phyloP scores from a whole-genome alignment of 2,113 vertebrate genomes.

The Centropristis striata region DNA sequence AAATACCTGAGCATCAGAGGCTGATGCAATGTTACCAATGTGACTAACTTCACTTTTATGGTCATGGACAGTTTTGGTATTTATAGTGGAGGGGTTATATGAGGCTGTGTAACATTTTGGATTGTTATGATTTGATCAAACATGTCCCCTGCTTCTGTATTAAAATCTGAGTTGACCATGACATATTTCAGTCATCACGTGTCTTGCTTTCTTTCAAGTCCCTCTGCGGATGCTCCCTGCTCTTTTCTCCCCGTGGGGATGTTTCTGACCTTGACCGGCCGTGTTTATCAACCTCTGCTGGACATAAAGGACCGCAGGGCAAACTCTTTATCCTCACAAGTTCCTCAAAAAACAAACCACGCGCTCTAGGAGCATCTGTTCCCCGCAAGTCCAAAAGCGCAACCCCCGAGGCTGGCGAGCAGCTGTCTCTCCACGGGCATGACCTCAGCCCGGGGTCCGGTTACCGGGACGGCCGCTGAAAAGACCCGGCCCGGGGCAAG shows the following conservation, averaged over 20 bases:
- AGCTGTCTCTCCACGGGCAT: slow-evolving; percentile 71
- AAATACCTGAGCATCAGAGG: slow-evolving; percentile 51
- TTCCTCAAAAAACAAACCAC: slow-evolving; percentile 74
- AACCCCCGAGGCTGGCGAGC: slow-evolving; percentile 32
- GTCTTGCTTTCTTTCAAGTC: slow-evolving; percentile 41
- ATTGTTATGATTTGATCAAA: not conserved
- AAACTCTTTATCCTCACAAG: slow-evolving; percentile 74
- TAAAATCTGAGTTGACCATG: too few relatives aligned
- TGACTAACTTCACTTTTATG: not conserved
- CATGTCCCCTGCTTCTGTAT: not conserved
- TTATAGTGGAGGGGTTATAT: not conserved
- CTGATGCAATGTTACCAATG: slow-evolving; percentile 69
- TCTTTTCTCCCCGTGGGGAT: slow-evolving; percentile 51
- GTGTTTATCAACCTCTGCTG: slow-evolving; percentile 67
- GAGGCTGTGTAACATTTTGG: too few relatives aligned
- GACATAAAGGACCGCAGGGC: slow-evolving; percentile 60
- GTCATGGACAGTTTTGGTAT: not conserved
- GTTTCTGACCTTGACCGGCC: slow-evolving; percentile 62
- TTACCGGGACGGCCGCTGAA: slow-evolving; percentile 46
- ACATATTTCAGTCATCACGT: not conserved
- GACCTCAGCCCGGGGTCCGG: slow-evolving; percentile 58
- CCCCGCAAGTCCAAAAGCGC: slow-evolving; percentile 39
- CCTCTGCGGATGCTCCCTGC: slow-evolving; percentile 30
- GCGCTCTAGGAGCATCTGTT: slow-evolving; percentile 46
- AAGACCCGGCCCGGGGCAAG: not conserved